Evolutionary conservation across 2,888 invertebrate genomes (phyloP), one percentile per base, ranked within the genome.

Genomic region (Pachymerium ferrugineum): DNA sequence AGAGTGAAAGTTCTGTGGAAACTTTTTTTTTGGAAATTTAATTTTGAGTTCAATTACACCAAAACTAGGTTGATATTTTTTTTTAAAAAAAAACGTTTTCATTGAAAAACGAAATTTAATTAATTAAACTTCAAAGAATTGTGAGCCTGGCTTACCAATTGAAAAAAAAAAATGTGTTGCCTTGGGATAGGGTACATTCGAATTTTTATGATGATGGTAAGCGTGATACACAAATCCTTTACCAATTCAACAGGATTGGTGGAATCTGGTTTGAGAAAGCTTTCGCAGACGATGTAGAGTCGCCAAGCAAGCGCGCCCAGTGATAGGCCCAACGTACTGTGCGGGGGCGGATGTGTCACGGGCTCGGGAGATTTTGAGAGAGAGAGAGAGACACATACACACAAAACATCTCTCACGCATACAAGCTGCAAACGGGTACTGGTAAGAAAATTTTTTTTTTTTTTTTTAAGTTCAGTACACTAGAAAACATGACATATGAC

Each of bases 301-400:
- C 54, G 54, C 54, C 22, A 54, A 54, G 54, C 54, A 25, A 54
- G 25, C 54, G 54, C 6, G 54, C 54, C 25, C 54, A 54, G 25
- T 54, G 54, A 54, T 54, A 54, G 54, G 54, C 54, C 54, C 54
- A 54, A 54, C 54, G 28, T 25, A 54, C 28, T 54, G 54, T 54
- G 54, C 54, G 54, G 54, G 54, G 54, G 54, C 54, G 54, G 54
- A 22, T 54, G 54, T 54, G 54, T 25, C 54, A 54, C 54, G 54
- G 54, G 28, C 6, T 54, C 54, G 54, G 54, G 6, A 14, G 54
- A 54, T 54, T 28, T 28, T 25, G 10, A 54, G 54, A 54, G 25
- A 54, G 10, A 54, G 54, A 54, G 25, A 54, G 25, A 54, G 25
- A 28, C 54, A 14, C 54, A 54, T 28, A 22, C 54, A 54, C 54